Evolutionary conservation across 2,113 vertebrate genomes (phyloP), one percentile per base, ranked within the genome.

Genomic region (Verasper variegatus): DNA sequence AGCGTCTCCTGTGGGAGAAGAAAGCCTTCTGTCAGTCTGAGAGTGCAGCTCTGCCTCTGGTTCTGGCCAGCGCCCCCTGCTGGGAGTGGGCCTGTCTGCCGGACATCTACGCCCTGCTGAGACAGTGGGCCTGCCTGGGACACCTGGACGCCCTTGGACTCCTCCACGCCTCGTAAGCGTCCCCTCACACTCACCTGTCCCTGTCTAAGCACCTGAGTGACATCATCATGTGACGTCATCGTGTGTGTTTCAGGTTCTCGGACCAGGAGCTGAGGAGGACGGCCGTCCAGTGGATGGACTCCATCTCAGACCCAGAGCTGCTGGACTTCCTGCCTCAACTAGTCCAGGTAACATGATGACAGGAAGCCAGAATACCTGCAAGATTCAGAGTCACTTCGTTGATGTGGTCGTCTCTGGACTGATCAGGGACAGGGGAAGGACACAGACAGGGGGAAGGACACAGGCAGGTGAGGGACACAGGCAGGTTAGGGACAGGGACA

Each of bases 21-120:
- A 96, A 96, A 0, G 95, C 96, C 31, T 97, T 97, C 81, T 98
- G 96, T 88, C 96, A 98, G 69, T 51, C 91, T 0, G 94, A 97
- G 40, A 94, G 95, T 9, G 94, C 95, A 0, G 95, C 95, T 0
- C 94, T 99, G 65, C 97, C 97, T 24, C 91, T 99, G 94, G 94
- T 99, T 58, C 95, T 99, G 20, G 95, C 96, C 83, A 99, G 97
- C 2, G 96, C 97, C 10, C 97, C 97, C 88, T 96, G 96, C 90
- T 99, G 98, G 98, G 95, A 99, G 89, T 99, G 97, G 97, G 94
- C 96, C 17, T 97, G 97, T 69, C 95, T 99, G 81, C 97, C 98
- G 0, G 97, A 99, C 76, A 97, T 97, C 94, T 99, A 99, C 5
- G 96, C 95, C 18, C 95, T 99, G 76, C 95, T 99, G 78, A 86